A percentile compares a stretch with the other conserved stretches of the same genome.
Evolutionary conservation across 2,797 vertebrate genomes (phyloP).

Genomic region (Monodelphis domestica): DNA sequence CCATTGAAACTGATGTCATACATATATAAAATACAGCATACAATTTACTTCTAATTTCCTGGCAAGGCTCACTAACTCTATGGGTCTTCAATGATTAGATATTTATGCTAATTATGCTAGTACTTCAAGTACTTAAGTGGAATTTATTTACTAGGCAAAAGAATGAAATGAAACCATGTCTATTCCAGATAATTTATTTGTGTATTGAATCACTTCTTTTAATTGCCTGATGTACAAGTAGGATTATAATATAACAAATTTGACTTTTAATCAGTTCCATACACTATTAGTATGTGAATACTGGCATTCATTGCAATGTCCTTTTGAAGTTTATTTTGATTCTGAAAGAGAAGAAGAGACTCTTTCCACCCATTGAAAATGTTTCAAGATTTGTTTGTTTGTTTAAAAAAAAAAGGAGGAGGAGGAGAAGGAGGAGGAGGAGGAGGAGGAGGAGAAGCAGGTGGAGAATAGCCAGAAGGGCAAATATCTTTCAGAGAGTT

Average conservation of each 20-base stretch:
- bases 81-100: neutral
- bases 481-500: neutral
- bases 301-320: neutral
- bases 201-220: neutral
- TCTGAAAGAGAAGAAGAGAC: neutral
- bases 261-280: neutral
- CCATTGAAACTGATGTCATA: neutral
- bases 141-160: neutral
- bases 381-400: neutral
- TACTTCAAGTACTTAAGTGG: neutral
- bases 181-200: neutral
- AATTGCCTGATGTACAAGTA: neutral
- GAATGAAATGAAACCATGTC: neutral
- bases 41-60: neutral
- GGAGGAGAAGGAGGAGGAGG: neutral
- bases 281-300: neutral
- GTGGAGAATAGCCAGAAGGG: neutral
- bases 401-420: neutral
- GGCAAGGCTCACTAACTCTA: neutral
- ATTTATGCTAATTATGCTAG: neutral
- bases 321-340: neutral
- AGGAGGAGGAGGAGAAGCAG: too few relatives aligned
- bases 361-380: neutral
- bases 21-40: neutral
- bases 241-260: neutral